phyloP scores from a whole-genome alignment of 1,140 invertebrate species.

The Atta colombica region DNA sequence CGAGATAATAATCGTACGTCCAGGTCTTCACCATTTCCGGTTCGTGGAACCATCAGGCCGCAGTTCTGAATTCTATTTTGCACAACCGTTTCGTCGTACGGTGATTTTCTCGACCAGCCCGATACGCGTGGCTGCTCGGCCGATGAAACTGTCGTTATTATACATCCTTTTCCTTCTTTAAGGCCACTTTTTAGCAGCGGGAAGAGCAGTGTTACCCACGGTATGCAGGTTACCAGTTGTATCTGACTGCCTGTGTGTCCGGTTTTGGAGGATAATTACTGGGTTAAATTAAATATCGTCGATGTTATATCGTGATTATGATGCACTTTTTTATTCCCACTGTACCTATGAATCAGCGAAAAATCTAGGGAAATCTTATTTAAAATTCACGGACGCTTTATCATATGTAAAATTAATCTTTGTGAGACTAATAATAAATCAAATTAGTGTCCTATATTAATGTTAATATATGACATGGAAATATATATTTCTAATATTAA shows the following conservation, averaged over 20 bases:
- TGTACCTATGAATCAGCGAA: neutral
- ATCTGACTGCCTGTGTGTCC: conserved; percentile 45
- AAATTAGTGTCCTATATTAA: neutral
- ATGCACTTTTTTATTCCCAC: neutral
- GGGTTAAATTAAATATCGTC: conserved; percentile 41
- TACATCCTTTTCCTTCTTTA: conserved; percentile 27
- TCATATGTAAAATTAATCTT: neutral
- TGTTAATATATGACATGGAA: neutral
- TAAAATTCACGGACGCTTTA: neutral
- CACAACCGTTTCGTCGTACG: conserved; percentile 13
- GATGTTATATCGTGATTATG: conserved; percentile 1
- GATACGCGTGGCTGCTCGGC: conserved; percentile 64
- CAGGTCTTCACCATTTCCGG: conserved; percentile 69
- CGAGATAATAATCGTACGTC: conserved; percentile 34
- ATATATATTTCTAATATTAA: neutral
- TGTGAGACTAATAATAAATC: conserved; percentile 3
- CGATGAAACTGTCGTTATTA: conserved; percentile 55
- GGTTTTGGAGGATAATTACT: conserved; percentile 51
- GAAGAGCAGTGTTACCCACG: conserved; percentile 28
- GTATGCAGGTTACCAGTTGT: conserved; percentile 70
- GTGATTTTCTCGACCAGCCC: conserved; percentile 67
- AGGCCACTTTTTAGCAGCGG: neutral
- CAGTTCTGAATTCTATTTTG: conserved; percentile 23
- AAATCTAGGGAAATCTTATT: neutral
- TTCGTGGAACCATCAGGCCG: conserved; percentile 44